Evolutionary conservation across 2,113 vertebrate species (phyloP), one percentile per base, ranked within the genome.

Genomic region (Mugil cephalus): DNA sequence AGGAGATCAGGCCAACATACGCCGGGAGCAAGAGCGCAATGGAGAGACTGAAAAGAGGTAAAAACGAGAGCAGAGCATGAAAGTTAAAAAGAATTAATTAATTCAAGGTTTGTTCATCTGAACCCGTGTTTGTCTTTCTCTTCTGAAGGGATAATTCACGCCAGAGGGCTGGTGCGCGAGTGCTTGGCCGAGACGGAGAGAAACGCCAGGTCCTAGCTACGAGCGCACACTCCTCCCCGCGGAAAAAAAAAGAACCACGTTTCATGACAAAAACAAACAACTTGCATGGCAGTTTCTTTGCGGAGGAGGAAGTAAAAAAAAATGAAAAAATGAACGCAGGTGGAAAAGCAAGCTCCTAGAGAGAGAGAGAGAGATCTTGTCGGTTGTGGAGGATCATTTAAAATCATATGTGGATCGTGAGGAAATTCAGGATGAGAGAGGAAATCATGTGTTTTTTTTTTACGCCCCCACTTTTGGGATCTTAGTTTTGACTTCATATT

Each of bases 11-110:
- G 85, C 98, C 98, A 11, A 99, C 98, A 0, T 99, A 99, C 0
- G 98, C 98, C 1, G 98, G 98, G 48, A 99, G 97, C 77, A 99
- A 99, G 94, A 99, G 96, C 14, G 98, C 98, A 0, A 99, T 99
- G 98, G 98, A 99, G 89, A 94, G 98, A 69, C 95, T 99, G 80
- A 99, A 99, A 87, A 94, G 98, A 94, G 98, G 98, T 98, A 35
- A 63, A 19, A n/a, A n/a, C n/a, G n/a, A n/a, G 24, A 2, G 24
- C 24, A 30, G 24, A 30, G 5, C 24, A 30, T 30, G 24, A 30
- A 30, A 30, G n/a, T n/a, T 11, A 43, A 15, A 43, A n/a, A n/a
- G n/a, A n/a, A n/a, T n/a, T 40, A 40, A 34, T 1, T 3, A 1
- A 42, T 15, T 74, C 4, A 39, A 2, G 11, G 30, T 63, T 43